phyloP scores from a whole-genome alignment of 2,888 invertebrate species.

The Drosophila infuscata region DNA sequence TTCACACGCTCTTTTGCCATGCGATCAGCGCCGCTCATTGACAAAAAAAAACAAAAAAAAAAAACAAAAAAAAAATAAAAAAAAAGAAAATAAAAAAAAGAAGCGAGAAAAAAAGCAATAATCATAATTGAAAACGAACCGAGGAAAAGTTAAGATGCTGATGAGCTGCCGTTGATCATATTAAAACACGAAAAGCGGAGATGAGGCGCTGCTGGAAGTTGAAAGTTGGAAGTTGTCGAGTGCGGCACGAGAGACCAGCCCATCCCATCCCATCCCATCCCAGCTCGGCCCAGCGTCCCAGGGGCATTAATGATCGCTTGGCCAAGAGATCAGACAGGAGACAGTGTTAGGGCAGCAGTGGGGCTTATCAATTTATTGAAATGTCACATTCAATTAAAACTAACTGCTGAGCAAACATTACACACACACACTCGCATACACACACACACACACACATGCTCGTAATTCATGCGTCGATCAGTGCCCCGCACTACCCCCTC shows the following conservation, averaged over 20 bases:
- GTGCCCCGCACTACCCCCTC: conserved; percentile 3
- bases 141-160: conserved; percentile 71
- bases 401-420: conserved; percentile 76
- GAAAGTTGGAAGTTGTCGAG: conserved; percentile 21
- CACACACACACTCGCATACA: conserved; percentile 22
- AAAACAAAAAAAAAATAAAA: not conserved
- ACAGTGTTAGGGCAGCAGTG: conserved; percentile 23
- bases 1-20: conserved; percentile 81
- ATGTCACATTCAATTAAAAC: conserved; percentile 81
- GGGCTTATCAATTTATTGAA: conserved; percentile 78
- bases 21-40: conserved; percentile 63
- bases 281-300: conserved; percentile 28
- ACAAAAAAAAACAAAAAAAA: conserved; percentile 36
- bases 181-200: conserved; percentile 67
- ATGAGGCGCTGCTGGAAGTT: conserved; percentile 34
- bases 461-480: conserved; percentile 71
- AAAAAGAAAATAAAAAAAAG: not conserved
- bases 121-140: conserved; percentile 60
- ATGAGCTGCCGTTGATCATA: conserved; percentile 79
- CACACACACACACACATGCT: conserved; percentile 1
- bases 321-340: conserved; percentile 35
- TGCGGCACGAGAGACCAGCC: conserved; percentile 46
- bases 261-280: too few relatives aligned
- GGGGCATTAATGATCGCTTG: conserved; percentile 36
- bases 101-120: conserved; percentile 31